phyloP scores from a whole-genome alignment of 1,140 invertebrate species.

The Rhagoletis zephyria region DNA sequence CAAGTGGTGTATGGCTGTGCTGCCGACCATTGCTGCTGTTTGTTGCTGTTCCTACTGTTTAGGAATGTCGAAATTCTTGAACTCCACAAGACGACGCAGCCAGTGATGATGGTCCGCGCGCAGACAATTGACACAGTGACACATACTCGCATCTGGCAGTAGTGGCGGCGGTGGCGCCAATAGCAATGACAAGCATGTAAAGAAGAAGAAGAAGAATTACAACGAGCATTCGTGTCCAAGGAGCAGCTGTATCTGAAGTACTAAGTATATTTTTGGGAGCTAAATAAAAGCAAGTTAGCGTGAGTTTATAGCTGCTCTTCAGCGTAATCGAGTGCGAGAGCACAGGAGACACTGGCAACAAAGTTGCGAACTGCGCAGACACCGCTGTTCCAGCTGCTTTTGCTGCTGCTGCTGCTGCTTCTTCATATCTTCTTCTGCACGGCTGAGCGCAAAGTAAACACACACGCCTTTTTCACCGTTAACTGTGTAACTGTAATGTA shows the following conservation, averaged over 20 bases:
- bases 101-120: constrained; percentile 4
- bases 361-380: background rate
- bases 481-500: background rate
- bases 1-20: background rate
- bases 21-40: background rate
- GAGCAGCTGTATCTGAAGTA: background rate
- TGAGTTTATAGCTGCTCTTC: too few species aligned
- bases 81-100: constrained; percentile 34
- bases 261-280: background rate
- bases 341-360: background rate
- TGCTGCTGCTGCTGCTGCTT: background rate
- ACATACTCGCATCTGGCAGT: constrained; percentile 52
- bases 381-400: background rate
- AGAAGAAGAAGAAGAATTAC: background rate
- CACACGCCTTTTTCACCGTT: constrained; percentile 57
- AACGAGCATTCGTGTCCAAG: background rate
- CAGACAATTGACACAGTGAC: constrained; percentile 59
- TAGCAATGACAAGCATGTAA: background rate
- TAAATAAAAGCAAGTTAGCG: too few species aligned
- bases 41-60: constrained; percentile 5
- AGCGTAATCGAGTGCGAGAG: background rate
- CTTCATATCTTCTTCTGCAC: background rate
- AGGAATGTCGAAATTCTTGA: constrained; percentile 43
- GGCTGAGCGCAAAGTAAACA: constrained; percentile 56
- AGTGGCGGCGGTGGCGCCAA: constrained; percentile 30